Evolutionary conservation across 1,140 invertebrate species (phyloP), one percentile per base, ranked within the genome.

Genomic region (Ectropis grisescens): DNA sequence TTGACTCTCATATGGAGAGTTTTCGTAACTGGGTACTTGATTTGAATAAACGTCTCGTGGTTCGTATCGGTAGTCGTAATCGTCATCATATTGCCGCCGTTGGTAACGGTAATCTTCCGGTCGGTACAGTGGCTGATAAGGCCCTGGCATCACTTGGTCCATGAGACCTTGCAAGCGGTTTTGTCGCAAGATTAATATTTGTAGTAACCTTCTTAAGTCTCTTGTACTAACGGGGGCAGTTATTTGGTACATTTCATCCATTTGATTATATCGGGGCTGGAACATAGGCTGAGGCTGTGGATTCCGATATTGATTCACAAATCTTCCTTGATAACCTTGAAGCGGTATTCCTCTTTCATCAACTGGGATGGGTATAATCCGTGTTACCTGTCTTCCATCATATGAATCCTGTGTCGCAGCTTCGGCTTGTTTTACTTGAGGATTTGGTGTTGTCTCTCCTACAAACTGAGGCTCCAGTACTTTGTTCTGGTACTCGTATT

Each of bases 201-300:
- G 84, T 3, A 87, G 65, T 24, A 87, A 66, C 27, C 78, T 70
- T 56, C 85, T 84, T 26, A 87, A 80, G 52, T 87, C 85, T 62
- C 79, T 82, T 2, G 84, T 85, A 50, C 84, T 86, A 1, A 87
- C 85, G 15, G 85, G 85, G 28, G 80, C 62, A 32, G 74, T 58
- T 41, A 83, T 82, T 1, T 58, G 58, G 25, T 61, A 45, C 57
- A 71, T 62, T 28, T 81, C 70, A 11, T 62, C 60, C 4, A 61
- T 43, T 13, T 68, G 61, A 8, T 19, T 19, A 23, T 71, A 71
- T 23, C 61, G 48, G 16, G 43, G 62, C 33, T 69, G 79, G 59
- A 44, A 75, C 11, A 65, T 19, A 10, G 10, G 6, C 10, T n/a
- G 24, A 26, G 24, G 19, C 2, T 71, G 54, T 16, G 61, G 64